Percentiles rank a stretch among this genome's conserved stretches.
Evolutionary conservation across 2,113 vertebrate species (phyloP).

Genomic region (Neoarius graeffei): DNA sequence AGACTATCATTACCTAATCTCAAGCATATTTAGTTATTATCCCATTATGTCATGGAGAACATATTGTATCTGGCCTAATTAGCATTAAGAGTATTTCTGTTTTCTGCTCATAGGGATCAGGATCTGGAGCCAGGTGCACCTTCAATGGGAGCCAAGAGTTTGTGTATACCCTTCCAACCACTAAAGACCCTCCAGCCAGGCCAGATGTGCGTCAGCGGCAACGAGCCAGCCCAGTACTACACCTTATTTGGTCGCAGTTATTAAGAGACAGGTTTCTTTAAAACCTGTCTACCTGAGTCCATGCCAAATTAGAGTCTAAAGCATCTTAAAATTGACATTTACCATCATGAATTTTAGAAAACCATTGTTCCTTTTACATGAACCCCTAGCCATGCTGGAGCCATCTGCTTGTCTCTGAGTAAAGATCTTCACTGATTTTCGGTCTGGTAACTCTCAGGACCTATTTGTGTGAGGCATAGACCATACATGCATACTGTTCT

Average conservation of each 20-base stretch:
- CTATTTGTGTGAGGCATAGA: conserved; percentile 53
- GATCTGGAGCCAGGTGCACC: conserved; percentile 95
- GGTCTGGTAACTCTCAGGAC: conserved; percentile 34
- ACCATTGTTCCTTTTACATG: neutral
- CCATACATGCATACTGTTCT: conserved; percentile 21
- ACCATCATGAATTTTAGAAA: conserved; percentile 7
- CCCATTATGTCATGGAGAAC: neutral
- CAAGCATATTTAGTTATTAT: neutral
- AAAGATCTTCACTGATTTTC: neutral
- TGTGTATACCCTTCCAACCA: conserved; percentile 94
- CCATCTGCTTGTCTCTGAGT: conserved; percentile 20
- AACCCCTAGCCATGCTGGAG: conserved; percentile 48
- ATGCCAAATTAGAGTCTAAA: neutral
- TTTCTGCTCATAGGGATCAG: conserved; percentile 81
- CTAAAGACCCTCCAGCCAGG: conserved; percentile 80
- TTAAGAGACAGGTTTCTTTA: conserved; percentile 60
- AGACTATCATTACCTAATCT: neutral
- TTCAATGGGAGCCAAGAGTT: conserved; percentile 97
- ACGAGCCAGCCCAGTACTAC: conserved; percentile 88
- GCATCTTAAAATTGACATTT: conserved; percentile 10
- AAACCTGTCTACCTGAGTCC: too few relatives aligned
- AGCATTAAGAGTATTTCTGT: neutral
- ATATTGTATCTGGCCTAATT: neutral
- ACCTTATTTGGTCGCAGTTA: conserved; percentile 98
- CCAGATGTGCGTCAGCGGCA: conserved; percentile 83